Percentiles rank a stretch among this genome's conserved stretches.
These are phyloP conservation scores for Drosophila hawaiiensis DNA, from an alignment of 2,888 invertebrate genomes.

Conservation along the genomic window DNA sequence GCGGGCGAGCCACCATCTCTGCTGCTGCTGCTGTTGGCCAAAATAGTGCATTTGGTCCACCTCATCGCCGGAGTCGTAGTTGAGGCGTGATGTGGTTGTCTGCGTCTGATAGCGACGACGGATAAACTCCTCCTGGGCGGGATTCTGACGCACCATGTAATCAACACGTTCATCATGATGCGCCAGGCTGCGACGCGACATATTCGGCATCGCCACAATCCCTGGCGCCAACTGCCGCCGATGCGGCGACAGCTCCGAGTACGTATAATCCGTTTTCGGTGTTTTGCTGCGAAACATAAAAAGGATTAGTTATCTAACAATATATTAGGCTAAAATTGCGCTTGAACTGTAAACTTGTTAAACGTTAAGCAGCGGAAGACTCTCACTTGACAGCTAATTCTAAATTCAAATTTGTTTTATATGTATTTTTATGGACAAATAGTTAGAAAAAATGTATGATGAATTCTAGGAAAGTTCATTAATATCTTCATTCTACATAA, in stretches of 20 bases:
- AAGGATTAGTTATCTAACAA: background rate
- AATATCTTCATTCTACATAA: background rate
- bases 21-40: conserved; percentile 57
- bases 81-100: conserved; percentile 52
- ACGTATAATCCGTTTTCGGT: conserved; percentile 96
- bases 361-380: background rate
- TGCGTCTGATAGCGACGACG: conserved; percentile 82
- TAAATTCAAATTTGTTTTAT: background rate
- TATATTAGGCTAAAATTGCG: background rate
- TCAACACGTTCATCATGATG: conserved; percentile 87
- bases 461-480: too few relatives aligned
- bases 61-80: conserved; percentile 85
- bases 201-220: conserved; percentile 94
- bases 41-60: conserved; percentile 72
- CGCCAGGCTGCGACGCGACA: conserved; percentile 91
- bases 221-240: conserved; percentile 92
- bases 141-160: conserved; percentile 82
- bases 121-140: conserved; percentile 82
- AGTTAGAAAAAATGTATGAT: background rate
- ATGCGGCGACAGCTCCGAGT: conserved; percentile 92
- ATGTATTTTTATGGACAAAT: background rate
- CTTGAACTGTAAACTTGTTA: background rate
- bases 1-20: conserved; percentile 77
- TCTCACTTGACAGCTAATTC: background rate
- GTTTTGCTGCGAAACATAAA: conserved; percentile 88